Base-by-base conservation (phyloP, 1,140 invertebrate genomes). In the Glossosoma conforme region DNA sequence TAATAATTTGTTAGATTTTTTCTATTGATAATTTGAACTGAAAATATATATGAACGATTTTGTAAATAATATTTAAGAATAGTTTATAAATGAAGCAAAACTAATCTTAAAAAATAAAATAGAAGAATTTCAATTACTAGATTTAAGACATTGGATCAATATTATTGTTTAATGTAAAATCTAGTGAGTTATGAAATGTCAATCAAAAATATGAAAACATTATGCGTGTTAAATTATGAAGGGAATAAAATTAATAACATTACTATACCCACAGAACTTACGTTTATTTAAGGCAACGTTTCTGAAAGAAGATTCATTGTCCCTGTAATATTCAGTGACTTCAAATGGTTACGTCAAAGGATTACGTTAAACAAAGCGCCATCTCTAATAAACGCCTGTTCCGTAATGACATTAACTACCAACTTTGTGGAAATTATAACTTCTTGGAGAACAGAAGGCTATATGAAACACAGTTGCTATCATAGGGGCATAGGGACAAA, bases 291-390 rank as follows among this genome's bases (percentile, higher is more conserved):
- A 45, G 28, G 10, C 43, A 45, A 32, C 33, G 33, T 32, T 28
- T 21, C 14, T 2, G 43, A 21, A 28, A 32, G 9, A 13, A 8
- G 11, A 30, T 17, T 15, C 41, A 44, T 8, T 21, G 33, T 28
- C 21, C 25, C 24, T 28, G 32, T 42, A 44, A 44, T 38, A 51
- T 42, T 46, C 33, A 44, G 50, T 44, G 42, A 44, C 50, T 50
- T 50, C 36, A 50, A 42, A 44, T 44, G 35, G 11, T 3, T n/a
- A 32, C 25, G 25, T 49, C 53, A 55, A 55, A 55, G 53, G 53
- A 49, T 49, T 49, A 41, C 40, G 53, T 49, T 15, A 28, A 40
- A 55, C 53, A 55, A 55, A 55, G 52, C 37, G 41, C 33, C 46
- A 36, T 48, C 44, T 24, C 52, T 54, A 54, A 54, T 54, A 54